Conservation (phyloP, 35 echinoderm and acorn worm genomes). For the Heliocidaris tuberculata region DNA sequence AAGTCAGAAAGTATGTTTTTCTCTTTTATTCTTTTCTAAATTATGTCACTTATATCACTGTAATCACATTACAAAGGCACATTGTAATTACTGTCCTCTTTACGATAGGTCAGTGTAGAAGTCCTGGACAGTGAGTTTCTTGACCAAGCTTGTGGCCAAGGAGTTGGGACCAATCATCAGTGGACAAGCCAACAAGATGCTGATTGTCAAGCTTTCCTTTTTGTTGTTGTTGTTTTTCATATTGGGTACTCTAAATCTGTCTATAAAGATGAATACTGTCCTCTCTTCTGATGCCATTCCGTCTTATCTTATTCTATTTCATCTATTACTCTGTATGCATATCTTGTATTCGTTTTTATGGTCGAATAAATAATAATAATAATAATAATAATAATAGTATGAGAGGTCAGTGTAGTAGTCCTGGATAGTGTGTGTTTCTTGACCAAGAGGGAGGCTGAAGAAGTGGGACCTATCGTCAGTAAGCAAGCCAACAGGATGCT, state of each 20-base stretch:
- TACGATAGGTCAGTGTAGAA: conserved; percentile 76
- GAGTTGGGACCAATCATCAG: conserved; percentile 75
- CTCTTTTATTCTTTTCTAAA: too few species aligned
- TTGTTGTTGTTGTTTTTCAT: too few species aligned
- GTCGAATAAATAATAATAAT: too few species aligned
- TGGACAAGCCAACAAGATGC: conserved; percentile 72
- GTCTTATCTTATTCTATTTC: too few species aligned
- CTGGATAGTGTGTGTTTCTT: conserved; percentile 83
- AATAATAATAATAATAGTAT: too few species aligned
- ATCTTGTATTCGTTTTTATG: too few species aligned
- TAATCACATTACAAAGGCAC: too few species aligned
- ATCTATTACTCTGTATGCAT: too few species aligned
- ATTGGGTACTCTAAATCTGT: too few species aligned
- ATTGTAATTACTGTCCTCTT: not conserved
- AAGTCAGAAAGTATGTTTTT: too few species aligned
- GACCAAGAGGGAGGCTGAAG: conserved; percentile 68
- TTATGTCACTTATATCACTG: too few species aligned
- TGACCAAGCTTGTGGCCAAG: conserved; percentile 76
- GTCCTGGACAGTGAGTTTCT: conserved; percentile 83
- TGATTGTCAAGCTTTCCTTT: conserved; percentile 3
- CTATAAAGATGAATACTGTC: not conserved
- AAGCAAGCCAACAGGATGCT: conserved; percentile 75
- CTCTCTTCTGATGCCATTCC: not conserved
- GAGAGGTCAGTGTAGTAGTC: too few species aligned
- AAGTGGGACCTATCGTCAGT: conserved; percentile 67